Conservation (phyloP, 2,797 vertebrate species). For the Lutjanus campechanus region DNA sequence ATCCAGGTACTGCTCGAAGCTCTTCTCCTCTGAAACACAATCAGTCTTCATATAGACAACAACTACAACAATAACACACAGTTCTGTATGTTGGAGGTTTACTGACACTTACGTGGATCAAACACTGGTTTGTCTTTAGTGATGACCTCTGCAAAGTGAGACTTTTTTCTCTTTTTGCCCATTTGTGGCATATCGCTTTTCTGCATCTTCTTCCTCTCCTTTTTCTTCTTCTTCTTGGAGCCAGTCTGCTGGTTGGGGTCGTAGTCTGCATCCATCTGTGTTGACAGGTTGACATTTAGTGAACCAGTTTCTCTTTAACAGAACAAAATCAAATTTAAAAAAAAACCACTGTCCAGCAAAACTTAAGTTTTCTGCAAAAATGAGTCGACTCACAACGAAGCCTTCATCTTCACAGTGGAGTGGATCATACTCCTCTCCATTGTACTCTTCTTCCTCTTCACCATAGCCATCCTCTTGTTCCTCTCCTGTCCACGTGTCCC, state of each 20-base stretch:
- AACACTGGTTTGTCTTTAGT: conserved; percentile 87
- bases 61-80: accelerated
- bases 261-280: conserved; percentile 94
- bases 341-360: not conserved
- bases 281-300: not conserved
- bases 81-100: not conserved
- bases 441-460: conserved; percentile 54
- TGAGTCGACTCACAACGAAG: conserved; percentile 85
- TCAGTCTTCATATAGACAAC: not conserved
- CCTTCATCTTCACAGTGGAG: conserved; percentile 89
- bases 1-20: conserved; percentile 92
- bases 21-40: conserved; percentile 86
- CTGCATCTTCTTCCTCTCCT: conserved; percentile 77
- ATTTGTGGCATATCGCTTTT: conserved; percentile 78
- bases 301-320: not conserved
- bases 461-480: conserved; percentile 27
- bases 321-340: not conserved
- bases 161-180: conserved; percentile 89
- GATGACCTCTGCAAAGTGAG: conserved; percentile 87
- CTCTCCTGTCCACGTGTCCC: conserved; percentile 90
- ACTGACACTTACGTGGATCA: conserved; percentile 86
- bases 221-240: conserved; percentile 82
- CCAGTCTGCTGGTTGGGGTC: conserved; percentile 83
- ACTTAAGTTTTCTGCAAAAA: not conserved
- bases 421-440: conserved; percentile 31